A percentile compares a stretch with the other conserved stretches of the same genome.
phyloP scores from a whole-genome alignment of 2,888 invertebrate genomes.

The Elysia crispata region DNA sequence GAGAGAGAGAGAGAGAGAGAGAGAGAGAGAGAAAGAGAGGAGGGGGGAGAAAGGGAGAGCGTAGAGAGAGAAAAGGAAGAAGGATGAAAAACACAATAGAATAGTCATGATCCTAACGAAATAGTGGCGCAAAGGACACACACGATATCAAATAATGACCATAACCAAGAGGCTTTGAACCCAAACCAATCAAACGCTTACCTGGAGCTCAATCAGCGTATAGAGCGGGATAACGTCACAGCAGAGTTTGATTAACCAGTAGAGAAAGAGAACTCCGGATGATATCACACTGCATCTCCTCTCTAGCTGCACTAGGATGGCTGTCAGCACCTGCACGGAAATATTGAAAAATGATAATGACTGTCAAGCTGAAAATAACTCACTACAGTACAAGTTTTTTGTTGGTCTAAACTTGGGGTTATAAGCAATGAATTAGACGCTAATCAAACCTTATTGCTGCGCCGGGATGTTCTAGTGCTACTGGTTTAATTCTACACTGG shows the following conservation, averaged over 20 bases:
- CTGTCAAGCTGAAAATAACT: background rate
- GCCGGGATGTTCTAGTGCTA: too few species aligned
- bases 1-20: background rate
- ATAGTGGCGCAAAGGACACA: background rate
- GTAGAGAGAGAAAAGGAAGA: background rate
- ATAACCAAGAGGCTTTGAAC: background rate
- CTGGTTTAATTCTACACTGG: too few species aligned
- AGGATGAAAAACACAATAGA: background rate
- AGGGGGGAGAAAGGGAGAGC: background rate
- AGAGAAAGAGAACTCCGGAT: slow-evolving; percentile 70
- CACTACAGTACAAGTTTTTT: background rate
- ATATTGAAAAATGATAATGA: background rate
- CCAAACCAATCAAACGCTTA: slow-evolving; percentile 34
- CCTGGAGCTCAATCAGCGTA: slow-evolving; percentile 56
- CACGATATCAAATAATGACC: background rate
- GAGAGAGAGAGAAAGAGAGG: background rate
- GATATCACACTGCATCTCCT: slow-evolving; percentile 63
- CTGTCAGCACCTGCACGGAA: slow-evolving; percentile 60
- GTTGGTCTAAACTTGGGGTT: too few species aligned
- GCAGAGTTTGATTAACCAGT: slow-evolving; percentile 65
- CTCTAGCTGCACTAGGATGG: slow-evolving; percentile 63
- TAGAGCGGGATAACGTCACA: slow-evolving; percentile 64
- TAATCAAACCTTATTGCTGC: too few species aligned
- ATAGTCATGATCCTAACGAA: background rate
- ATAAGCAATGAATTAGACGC: too few species aligned